Conservation (phyloP, 1,140 invertebrate species). For the Prorops nasuta region DNA sequence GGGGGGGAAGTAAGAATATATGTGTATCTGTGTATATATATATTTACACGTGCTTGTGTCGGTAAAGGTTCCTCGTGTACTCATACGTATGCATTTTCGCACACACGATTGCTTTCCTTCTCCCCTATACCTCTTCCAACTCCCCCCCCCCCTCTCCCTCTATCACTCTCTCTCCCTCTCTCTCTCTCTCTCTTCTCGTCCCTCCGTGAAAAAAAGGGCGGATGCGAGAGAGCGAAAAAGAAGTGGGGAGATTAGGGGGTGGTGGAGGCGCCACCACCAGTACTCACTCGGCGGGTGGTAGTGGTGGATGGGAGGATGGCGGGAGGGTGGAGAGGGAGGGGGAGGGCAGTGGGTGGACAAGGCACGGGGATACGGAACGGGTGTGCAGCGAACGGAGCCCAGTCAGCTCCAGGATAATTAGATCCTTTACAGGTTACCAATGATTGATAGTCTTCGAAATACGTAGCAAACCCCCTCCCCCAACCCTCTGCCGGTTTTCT, state of each 20-base stretch:
- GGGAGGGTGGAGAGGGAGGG: conserved; percentile 1
- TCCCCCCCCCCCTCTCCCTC: too few species aligned
- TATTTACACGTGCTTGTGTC: too few species aligned
- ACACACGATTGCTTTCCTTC: too few species aligned
- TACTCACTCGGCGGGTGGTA: too few species aligned
- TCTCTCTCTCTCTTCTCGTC: background rate
- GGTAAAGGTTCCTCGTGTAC: too few species aligned
- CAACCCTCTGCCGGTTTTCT: background rate
- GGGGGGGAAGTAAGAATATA: too few species aligned
- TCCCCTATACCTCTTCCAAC: too few species aligned
- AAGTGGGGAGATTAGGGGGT: conserved; percentile 9
- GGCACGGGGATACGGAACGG: conserved; percentile 20
- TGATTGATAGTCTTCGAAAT: conserved; percentile 40
- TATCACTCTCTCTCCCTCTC: background rate
- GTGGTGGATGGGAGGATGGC: conserved; percentile 2
- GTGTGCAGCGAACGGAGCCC: conserved; percentile 32
- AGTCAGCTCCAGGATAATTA: conserved; percentile 40
- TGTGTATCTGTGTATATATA: too few species aligned
- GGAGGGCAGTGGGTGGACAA: conserved; percentile 26
- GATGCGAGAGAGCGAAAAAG: conserved; percentile 35
- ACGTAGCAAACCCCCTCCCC: conserved; percentile 23
- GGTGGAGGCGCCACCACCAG: conserved; percentile 13
- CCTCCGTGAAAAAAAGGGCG: conserved; percentile 29
- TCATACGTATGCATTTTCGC: too few species aligned
- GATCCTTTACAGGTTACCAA: conserved; percentile 40